phyloP scores from a whole-genome alignment of 2,797 vertebrate species.

The Benthosema pterotum region DNA sequence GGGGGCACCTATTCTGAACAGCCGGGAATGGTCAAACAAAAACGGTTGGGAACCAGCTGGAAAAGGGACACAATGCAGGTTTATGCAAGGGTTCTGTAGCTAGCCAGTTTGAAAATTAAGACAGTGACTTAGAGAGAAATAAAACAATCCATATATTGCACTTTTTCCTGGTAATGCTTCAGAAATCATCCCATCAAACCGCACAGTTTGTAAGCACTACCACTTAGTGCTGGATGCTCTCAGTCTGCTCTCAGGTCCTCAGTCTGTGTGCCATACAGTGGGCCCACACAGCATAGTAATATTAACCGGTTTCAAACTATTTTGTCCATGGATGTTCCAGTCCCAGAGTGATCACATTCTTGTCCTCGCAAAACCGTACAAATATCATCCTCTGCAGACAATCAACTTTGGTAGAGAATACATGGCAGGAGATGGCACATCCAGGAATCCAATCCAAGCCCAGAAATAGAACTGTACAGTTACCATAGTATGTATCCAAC shows the following conservation, averaged over 20 bases:
- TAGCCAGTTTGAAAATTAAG: slow-evolving; percentile 24
- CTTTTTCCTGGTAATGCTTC: slow-evolving; percentile 22
- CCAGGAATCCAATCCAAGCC: slow-evolving; percentile 1
- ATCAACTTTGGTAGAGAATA: not conserved
- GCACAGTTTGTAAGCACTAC: not conserved
- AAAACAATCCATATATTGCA: slow-evolving; percentile 12
- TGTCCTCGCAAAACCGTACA: not conserved
- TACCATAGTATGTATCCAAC: not conserved
- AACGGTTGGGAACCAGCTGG: slow-evolving; percentile 71
- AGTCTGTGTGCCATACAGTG: not conserved
- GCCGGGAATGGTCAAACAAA: slow-evolving; percentile 61
- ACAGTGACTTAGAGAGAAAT: slow-evolving; percentile 17
- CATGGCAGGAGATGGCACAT: not conserved
- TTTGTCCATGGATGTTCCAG: not conserved
- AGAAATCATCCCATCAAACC: slow-evolving; percentile 9
- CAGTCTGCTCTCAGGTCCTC: not conserved
- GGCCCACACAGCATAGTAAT: not conserved
- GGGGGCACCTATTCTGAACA: slow-evolving; percentile 68
- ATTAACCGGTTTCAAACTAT: not conserved
- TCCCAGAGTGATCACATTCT: not conserved
- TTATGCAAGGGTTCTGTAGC: slow-evolving; percentile 32
- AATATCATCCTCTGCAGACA: not conserved
- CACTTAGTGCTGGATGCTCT: not conserved
- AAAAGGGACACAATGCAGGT: slow-evolving; percentile 54
- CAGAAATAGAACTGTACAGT: not conserved